phyloP scores from a whole-genome alignment of 2,113 vertebrate genomes.

The Antigone vipio region DNA sequence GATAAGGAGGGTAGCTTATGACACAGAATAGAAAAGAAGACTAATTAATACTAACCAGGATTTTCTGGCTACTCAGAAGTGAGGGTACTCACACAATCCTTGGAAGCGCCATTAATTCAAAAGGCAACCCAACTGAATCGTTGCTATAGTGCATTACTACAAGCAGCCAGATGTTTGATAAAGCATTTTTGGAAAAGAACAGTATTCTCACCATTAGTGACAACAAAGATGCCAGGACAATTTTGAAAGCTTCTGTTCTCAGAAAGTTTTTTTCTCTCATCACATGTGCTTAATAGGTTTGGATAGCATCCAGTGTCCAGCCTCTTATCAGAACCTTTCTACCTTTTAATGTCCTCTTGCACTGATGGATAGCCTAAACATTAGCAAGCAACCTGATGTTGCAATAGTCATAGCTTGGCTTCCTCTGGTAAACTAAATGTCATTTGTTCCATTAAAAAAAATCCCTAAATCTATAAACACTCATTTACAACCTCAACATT shows the following conservation, averaged over 20 bases:
- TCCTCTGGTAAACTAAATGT: conserved; percentile 43
- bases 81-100: neutral
- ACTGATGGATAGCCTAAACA: conserved; percentile 46
- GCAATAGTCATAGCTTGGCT: conserved; percentile 54
- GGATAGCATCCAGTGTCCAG: neutral
- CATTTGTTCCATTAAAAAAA: conserved; percentile 47
- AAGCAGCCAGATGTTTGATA: neutral
- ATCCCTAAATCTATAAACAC: conserved; percentile 31
- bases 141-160: neutral
- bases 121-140: neutral
- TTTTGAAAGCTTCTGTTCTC: neutral
- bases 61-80: neutral
- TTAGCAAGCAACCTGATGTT: conserved; percentile 40
- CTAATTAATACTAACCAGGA: neutral
- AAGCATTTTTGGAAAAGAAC: neutral
- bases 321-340: conserved; percentile 30
- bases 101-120: neutral
- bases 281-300: neutral
- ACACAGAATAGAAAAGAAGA: neutral
- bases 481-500: neutral
- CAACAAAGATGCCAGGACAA: neutral
- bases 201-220: neutral
- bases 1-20: neutral
- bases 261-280: neutral
- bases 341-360: neutral